A percentile compares a stretch with the other conserved stretches of the same genome.
These are phyloP conservation scores for Ptilorrhoa leucosticta DNA, from an alignment of 2,113 vertebrate species.

Conservation along the genomic window DNA sequence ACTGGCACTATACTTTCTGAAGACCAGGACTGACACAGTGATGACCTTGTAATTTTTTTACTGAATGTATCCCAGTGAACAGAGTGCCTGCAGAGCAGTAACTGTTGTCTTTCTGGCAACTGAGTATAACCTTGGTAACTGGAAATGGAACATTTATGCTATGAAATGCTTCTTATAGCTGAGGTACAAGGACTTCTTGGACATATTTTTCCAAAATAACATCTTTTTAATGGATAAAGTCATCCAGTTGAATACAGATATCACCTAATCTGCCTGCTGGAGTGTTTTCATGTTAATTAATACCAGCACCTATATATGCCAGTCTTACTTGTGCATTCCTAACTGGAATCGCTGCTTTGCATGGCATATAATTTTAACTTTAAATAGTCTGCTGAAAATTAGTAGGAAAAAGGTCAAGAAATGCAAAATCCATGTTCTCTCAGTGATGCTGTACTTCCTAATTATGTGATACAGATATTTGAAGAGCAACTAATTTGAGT, in stretches of 20 bases:
- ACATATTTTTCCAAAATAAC: background rate
- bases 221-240: background rate
- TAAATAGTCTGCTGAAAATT: slow-evolving; percentile 20
- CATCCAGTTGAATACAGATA: background rate
- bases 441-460: background rate
- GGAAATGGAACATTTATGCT: background rate
- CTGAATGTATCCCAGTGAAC: background rate
- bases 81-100: background rate
- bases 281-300: background rate
- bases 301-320: background rate
- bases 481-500: background rate
- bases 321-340: background rate
- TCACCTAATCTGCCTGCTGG: background rate
- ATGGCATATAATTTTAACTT: background rate
- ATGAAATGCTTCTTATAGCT: background rate
- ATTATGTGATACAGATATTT: background rate
- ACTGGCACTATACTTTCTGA: background rate
- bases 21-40: background rate
- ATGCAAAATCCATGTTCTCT: slow-evolving; percentile 22
- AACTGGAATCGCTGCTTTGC: background rate
- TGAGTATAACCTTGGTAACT: background rate
- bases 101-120: background rate
- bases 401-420: slow-evolving; percentile 52
- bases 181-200: background rate
- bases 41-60: background rate